Percentiles rank a stretch among this genome's conserved stretches.
Evolutionary conservation across 2,113 vertebrate species (phyloP).

Genomic region (Ivindomyrus marchei): DNA sequence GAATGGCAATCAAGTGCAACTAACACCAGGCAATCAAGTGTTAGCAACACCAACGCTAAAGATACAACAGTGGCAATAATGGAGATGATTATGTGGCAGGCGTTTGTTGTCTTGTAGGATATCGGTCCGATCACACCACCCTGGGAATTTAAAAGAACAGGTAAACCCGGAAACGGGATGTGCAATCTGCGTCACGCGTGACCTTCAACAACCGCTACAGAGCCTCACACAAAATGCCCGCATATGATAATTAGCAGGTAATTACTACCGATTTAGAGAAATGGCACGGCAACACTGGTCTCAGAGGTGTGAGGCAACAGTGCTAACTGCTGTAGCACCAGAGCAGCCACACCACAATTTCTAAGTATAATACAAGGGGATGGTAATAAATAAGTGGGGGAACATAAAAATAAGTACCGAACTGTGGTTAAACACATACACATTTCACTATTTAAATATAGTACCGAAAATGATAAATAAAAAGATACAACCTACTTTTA

Average conservation of each 20-base stretch:
- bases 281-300: too few species aligned
- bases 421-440: neutral
- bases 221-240: neutral
- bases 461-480: neutral
- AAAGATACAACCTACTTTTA: neutral
- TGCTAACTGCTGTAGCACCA: too few species aligned
- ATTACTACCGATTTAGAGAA: too few species aligned
- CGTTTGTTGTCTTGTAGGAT: neutral
- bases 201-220: neutral
- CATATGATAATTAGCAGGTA: neutral
- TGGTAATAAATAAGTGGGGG: too few species aligned
- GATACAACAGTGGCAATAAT: too few species aligned
- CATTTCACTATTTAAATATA: neutral
- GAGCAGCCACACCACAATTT: too few species aligned
- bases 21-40: too few species aligned
- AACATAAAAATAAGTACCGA: neutral
- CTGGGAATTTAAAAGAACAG: neutral
- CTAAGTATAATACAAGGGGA: too few species aligned
- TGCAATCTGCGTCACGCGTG: neutral
- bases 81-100: too few species aligned
- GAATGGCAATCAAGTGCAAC: too few species aligned
- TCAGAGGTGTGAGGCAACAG: too few species aligned
- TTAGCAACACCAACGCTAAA: too few species aligned
- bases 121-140: neutral
- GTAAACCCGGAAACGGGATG: neutral